These are phyloP conservation scores for Endotricha flammealis DNA, from an alignment of 2,888 invertebrate species.

Conservation along the genomic window DNA sequence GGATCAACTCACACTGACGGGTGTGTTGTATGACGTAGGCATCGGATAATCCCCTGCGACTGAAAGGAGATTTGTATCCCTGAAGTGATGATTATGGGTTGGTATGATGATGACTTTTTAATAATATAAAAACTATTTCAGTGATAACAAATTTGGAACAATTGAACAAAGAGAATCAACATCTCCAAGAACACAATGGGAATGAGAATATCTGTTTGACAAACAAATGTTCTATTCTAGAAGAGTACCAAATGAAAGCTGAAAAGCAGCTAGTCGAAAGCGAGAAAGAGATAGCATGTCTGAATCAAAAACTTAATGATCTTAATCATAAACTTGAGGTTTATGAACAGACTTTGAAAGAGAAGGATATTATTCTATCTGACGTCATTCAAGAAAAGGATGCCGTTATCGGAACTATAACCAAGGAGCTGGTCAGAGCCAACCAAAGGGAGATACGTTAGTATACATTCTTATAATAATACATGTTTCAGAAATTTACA, in stretches of 20 bases:
- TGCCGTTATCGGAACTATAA: slow-evolving; percentile 32
- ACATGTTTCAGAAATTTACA: too few relatives aligned
- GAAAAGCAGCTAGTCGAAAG: slow-evolving; percentile 40
- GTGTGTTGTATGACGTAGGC: too few relatives aligned
- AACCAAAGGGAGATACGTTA: too few relatives aligned
- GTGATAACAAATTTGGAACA: slow-evolving; percentile 41
- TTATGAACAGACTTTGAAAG: slow-evolving; percentile 30
- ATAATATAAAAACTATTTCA: too few relatives aligned
- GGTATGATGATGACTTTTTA: too few relatives aligned
- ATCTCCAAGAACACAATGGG: slow-evolving; percentile 28
- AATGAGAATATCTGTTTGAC: slow-evolving; percentile 35
- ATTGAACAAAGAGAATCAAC: slow-evolving; percentile 33
- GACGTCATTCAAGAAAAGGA: slow-evolving; percentile 31
- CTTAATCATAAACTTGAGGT: slow-evolving; percentile 25
- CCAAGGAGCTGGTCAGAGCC: slow-evolving; percentile 38
- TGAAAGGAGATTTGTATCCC: too few relatives aligned
- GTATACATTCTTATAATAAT: too few relatives aligned
- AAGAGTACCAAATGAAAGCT: slow-evolving; percentile 45
- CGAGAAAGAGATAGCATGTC: slow-evolving; percentile 33
- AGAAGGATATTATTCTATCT: slow-evolving; percentile 26
- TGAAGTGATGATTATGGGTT: too few relatives aligned
- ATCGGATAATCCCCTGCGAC: too few relatives aligned
- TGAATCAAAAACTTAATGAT: slow-evolving; percentile 30
- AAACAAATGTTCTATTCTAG: slow-evolving; percentile 41
- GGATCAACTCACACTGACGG: too few relatives aligned